A percentile compares a stretch with the other conserved stretches of the same genome.
Evolutionary conservation across 2,888 invertebrate genomes (phyloP).

Genomic region (Cantharis flavilabris): DNA sequence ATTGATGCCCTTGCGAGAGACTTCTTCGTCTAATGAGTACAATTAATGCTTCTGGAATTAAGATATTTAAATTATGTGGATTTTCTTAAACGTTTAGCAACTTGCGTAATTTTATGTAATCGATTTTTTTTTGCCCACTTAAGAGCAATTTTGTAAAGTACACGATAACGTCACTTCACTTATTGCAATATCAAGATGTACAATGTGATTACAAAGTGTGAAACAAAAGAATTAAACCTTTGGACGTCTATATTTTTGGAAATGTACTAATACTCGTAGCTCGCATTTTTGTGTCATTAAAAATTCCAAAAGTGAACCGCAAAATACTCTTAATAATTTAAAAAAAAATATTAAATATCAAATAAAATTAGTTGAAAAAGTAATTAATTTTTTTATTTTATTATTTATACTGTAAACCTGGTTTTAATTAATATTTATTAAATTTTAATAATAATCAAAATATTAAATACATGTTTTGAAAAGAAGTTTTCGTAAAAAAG

Average conservation of each 20-base stretch:
- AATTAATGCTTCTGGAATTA: constrained; percentile 41
- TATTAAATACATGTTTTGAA: no score
- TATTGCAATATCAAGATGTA: not conserved
- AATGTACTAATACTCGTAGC: not conserved
- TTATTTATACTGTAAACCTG: no score
- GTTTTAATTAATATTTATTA: no score
- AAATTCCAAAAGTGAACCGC: not conserved
- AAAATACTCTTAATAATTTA: no score
- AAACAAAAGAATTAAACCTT: no score
- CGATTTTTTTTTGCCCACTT: not conserved
- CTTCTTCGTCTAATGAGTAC: constrained; percentile 45
- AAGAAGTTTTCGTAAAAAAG: no score
- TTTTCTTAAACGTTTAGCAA: not conserved
- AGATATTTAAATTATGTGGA: constrained; percentile 9
- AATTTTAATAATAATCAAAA: no score
- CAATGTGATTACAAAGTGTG: not conserved
- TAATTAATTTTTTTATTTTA: no score
- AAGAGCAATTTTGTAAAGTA: not conserved
- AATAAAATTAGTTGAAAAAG: no score
- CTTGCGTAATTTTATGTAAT: not conserved
- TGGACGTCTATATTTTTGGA: not conserved
- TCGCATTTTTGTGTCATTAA: not conserved
- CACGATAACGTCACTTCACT: not conserved
- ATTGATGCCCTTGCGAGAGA: constrained; percentile 52
- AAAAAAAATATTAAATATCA: no score